Evolutionary conservation across 2,113 vertebrate genomes (phyloP).

Genomic region (Strix uralensis): DNA sequence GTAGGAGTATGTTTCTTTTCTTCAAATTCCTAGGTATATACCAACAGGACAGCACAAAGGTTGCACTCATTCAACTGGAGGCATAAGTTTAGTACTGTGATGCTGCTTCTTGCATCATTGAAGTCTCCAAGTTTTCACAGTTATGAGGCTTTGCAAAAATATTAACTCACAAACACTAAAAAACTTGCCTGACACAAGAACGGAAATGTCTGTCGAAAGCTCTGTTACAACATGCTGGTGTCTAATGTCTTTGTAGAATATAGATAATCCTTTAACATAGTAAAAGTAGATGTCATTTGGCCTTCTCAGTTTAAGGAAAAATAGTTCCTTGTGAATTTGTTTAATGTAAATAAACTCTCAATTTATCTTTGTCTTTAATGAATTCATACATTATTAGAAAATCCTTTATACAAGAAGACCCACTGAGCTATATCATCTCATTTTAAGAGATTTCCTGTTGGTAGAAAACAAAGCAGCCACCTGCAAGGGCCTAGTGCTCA

Average conservation of each 20-base stretch:
- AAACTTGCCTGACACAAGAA: not conserved
- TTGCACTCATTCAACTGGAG: not conserved
- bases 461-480: conserved; percentile 77
- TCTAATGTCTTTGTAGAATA: not conserved
- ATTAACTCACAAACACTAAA: not conserved
- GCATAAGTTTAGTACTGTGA: not conserved
- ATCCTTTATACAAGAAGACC: conserved; percentile 67
- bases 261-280: not conserved
- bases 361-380: conserved; percentile 76
- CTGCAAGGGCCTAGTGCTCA: conserved; percentile 63
- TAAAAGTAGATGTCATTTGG: not conserved
- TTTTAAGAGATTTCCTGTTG: conserved; percentile 78
- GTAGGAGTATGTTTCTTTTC: not conserved
- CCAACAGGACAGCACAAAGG: not conserved
- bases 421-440: conserved; percentile 67
- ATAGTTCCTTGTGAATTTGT: conserved; percentile 51
- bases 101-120: not conserved
- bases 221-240: not conserved
- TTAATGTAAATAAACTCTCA: conserved; percentile 73
- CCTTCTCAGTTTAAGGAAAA: not conserved
- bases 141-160: not conserved
- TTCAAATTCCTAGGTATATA: not conserved
- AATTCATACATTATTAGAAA: conserved; percentile 75
- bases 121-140: not conserved
- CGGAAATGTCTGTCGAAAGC: not conserved